phyloP scores from a whole-genome alignment of 2,797 vertebrate genomes.

The Labroides dimidiatus region DNA sequence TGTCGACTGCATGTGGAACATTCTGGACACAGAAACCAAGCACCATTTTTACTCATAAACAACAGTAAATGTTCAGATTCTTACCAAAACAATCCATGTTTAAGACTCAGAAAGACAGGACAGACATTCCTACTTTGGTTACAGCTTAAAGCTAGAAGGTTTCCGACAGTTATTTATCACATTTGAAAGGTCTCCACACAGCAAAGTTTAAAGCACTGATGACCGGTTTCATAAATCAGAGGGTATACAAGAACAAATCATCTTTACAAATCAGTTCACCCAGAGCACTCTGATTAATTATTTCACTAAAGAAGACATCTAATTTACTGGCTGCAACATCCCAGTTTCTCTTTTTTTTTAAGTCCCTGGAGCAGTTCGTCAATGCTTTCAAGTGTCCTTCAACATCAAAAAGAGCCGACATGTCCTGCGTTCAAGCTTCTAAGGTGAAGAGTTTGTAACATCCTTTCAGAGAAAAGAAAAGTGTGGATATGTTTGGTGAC shows the following conservation, averaged over 20 bases:
- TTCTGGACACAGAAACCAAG: slow-evolving; percentile 69
- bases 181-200: slow-evolving; percentile 57
- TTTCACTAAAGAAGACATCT: slow-evolving; percentile 13
- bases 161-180: slow-evolving; percentile 57
- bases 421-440: slow-evolving; percentile 26
- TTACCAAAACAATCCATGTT: slow-evolving; percentile 51
- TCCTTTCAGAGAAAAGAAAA: background rate
- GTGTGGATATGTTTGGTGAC: slow-evolving; percentile 11
- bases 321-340: slow-evolving; percentile 22
- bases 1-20: slow-evolving; percentile 58
- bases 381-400: slow-evolving; percentile 43
- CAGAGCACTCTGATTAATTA: slow-evolving; percentile 23
- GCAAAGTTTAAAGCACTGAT: slow-evolving; percentile 49
- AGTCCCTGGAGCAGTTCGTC: slow-evolving; percentile 23
- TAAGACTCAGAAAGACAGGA: slow-evolving; percentile 49
- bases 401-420: slow-evolving; percentile 27
- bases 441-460: slow-evolving; percentile 14
- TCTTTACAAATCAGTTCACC: slow-evolving; percentile 15
- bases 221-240: slow-evolving; percentile 46
- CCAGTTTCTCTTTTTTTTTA: slow-evolving; percentile 14
- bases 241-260: slow-evolving; percentile 43
- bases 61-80: slow-evolving; percentile 50
- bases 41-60: slow-evolving; percentile 50
- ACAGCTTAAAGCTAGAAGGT: slow-evolving; percentile 62
- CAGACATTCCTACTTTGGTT: slow-evolving; percentile 66